Evolutionary conservation across 2,888 invertebrate species (phyloP).

Genomic region (Agonopterix heracliana): DNA sequence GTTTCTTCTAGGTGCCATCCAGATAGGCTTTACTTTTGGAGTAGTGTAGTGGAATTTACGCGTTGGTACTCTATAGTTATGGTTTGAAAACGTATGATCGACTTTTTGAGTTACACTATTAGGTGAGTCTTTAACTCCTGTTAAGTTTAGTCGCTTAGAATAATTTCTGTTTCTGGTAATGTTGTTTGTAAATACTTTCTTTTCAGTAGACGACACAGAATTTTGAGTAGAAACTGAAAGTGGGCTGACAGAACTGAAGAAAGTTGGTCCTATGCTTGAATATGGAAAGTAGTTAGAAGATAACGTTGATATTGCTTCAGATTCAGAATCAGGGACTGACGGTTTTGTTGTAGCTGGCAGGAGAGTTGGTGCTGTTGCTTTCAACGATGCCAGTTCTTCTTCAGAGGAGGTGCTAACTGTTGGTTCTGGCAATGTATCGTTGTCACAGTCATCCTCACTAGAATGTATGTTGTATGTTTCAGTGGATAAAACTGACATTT

Average conservation of each 20-base stretch:
- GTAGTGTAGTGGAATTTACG: slow-evolving; percentile 60
- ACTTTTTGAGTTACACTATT: slow-evolving; percentile 55
- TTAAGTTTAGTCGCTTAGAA: slow-evolving; percentile 56
- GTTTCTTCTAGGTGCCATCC: slow-evolving; percentile 62
- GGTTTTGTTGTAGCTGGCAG: slow-evolving; percentile 26
- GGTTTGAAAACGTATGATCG: slow-evolving; percentile 31
- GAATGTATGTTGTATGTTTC: slow-evolving; percentile 60
- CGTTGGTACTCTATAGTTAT: slow-evolving; percentile 33
- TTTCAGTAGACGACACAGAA: slow-evolving; percentile 34
- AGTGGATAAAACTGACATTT: slow-evolving; percentile 67
- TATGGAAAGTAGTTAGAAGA: slow-evolving; percentile 32
- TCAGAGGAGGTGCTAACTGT: slow-evolving; percentile 44
- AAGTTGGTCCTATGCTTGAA: slow-evolving; percentile 33
- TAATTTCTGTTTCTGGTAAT: slow-evolving; percentile 51
- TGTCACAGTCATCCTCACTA: slow-evolving; percentile 57
- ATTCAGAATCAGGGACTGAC: slow-evolving; percentile 15
- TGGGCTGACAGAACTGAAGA: slow-evolving; percentile 27
- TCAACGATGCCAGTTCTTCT: slow-evolving; percentile 40
- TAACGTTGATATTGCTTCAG: slow-evolving; percentile 32
- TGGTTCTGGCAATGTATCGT: slow-evolving; percentile 46
- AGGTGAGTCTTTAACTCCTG: slow-evolving; percentile 49
- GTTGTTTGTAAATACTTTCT: slow-evolving; percentile 39
- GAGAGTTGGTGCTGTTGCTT: slow-evolving; percentile 32
- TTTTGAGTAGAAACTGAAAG: slow-evolving; percentile 41
- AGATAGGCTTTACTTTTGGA: slow-evolving; percentile 54